Conservation (phyloP, 2,113 vertebrate genomes). For the Vireo altiloquus region DNA sequence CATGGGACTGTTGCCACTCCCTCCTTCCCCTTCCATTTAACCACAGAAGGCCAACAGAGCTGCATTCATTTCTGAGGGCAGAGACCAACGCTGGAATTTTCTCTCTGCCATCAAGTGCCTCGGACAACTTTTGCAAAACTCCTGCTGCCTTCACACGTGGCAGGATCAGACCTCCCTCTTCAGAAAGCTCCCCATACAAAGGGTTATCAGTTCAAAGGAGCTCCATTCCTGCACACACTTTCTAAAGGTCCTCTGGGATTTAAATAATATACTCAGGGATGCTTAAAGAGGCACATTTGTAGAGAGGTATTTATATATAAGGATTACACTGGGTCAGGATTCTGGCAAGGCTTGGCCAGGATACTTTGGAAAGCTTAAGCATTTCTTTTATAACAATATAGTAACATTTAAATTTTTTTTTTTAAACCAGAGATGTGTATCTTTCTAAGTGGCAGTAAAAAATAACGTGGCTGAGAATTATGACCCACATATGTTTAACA, state of each 20-base stretch:
- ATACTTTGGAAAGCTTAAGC: neutral
- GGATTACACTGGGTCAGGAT: neutral
- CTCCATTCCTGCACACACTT: neutral
- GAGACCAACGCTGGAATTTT: neutral
- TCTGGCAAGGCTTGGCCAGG: neutral
- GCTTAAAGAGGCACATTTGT: neutral
- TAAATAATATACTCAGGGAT: conserved; percentile 9
- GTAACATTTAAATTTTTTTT: neutral
- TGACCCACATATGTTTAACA: neutral
- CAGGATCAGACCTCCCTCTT: neutral
- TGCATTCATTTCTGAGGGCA: neutral
- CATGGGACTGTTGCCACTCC: neutral
- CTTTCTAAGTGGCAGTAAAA: neutral
- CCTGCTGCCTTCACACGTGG: neutral
- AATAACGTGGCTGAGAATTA: neutral
- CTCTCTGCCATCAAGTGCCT: neutral
- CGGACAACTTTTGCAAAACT: neutral
- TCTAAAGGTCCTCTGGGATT: neutral
- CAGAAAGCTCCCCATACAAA: neutral
- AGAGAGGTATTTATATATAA: neutral
- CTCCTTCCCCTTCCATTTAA: neutral
- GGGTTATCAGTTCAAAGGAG: neutral
- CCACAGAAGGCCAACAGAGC: neutral
- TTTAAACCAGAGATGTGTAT: neutral
- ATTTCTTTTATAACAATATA: neutral